phyloP scores from a whole-genome alignment of 2,113 vertebrate species.

The Nycticryphes semicollaris region DNA sequence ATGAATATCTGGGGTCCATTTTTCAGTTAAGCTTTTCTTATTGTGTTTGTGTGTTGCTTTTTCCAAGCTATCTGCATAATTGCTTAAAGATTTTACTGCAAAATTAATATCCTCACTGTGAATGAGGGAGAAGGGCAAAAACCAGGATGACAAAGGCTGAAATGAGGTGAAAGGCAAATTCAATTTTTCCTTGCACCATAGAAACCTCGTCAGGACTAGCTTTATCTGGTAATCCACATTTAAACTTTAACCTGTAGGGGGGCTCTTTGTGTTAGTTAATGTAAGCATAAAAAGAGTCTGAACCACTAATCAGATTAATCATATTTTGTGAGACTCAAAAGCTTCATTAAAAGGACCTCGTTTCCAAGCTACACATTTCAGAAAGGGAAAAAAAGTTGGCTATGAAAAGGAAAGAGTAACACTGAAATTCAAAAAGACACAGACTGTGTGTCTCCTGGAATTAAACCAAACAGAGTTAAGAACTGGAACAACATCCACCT shows the following conservation, averaged over 20 bases:
- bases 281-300: constrained; percentile 91
- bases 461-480: constrained; percentile 31
- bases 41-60: constrained; percentile 90
- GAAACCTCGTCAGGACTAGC: constrained; percentile 93
- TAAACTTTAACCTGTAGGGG: constrained; percentile 99
- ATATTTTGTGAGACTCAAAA: constrained; percentile 92
- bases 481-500: constrained; percentile 30
- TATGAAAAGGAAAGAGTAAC: constrained; percentile 58
- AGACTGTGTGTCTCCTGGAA: constrained; percentile 55
- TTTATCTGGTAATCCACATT: constrained; percentile 99
- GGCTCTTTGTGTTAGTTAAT: constrained; percentile 98
- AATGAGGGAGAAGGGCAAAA: constrained; percentile 82
- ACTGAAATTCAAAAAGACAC: constrained; percentile 60
- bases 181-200: constrained; percentile 84
- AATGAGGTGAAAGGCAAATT: constrained; percentile 90
- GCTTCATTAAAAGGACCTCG: constrained; percentile 86
- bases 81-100: constrained; percentile 93
- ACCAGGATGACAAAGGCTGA: constrained; percentile 84
- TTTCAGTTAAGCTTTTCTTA: constrained; percentile 90
- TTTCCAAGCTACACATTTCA: constrained; percentile 84
- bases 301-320: constrained; percentile 98
- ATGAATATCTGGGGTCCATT: constrained; percentile 90
- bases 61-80: constrained; percentile 93
- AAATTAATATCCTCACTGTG: constrained; percentile 93
- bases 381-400: constrained; percentile 56